Evolutionary conservation across 2,797 vertebrate species (phyloP).

Genomic region (Phrynocephalus vlangalii): DNA sequence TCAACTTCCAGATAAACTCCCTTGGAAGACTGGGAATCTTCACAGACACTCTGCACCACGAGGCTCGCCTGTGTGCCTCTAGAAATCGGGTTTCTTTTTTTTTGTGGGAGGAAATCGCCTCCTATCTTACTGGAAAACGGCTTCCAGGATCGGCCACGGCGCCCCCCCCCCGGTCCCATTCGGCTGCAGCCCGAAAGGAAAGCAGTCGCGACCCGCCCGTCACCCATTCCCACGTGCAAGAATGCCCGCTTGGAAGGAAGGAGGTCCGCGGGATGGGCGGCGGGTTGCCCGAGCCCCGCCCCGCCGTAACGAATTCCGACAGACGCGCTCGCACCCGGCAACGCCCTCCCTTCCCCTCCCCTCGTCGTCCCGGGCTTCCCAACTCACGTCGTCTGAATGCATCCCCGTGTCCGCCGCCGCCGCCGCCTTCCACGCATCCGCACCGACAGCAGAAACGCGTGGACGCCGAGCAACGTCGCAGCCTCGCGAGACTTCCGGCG

Average conservation of each 20-base stretch:
- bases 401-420: background rate
- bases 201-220: too few relatives aligned
- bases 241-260: background rate
- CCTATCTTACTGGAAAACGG: too few relatives aligned
- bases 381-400: conserved; percentile 60
- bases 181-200: background rate
- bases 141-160: too few relatives aligned
- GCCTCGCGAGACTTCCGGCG: background rate
- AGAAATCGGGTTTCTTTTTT: too few relatives aligned
- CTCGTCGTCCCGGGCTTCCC: too few relatives aligned
- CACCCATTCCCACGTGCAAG: background rate
- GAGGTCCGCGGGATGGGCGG: background rate
- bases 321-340: too few relatives aligned
- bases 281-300: rapidly evolving
- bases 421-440: rapidly evolving
- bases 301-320: background rate
- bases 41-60: too few relatives aligned
- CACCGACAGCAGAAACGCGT: too few relatives aligned
- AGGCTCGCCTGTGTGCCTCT: too few relatives aligned
- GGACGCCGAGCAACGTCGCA: background rate
- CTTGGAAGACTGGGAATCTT: too few relatives aligned
- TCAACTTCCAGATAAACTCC: too few relatives aligned
- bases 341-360: rapidly evolving
- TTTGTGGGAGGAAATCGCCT: too few relatives aligned
- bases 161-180: background rate